A percentile compares a stretch with the other conserved stretches of the same genome.
phyloP scores from a whole-genome alignment of 1,140 invertebrate genomes.

The Venustaconcha ellipsiformis region DNA sequence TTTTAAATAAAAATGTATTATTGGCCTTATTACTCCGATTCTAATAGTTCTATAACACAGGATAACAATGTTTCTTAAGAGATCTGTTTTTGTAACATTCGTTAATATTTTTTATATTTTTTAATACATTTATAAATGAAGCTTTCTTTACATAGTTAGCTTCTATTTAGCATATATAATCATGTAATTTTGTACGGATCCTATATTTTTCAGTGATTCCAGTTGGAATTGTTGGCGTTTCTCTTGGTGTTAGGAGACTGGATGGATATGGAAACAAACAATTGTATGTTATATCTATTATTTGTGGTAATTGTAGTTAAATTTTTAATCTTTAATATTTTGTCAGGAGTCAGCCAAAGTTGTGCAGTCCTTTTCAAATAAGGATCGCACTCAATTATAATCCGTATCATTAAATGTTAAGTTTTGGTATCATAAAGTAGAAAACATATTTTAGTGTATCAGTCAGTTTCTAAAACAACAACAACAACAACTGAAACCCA shows the following conservation, averaged over 20 bases:
- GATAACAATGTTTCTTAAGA: not conserved
- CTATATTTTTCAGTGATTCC: slow-evolving; percentile 20
- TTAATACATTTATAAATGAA: not conserved
- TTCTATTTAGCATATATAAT: not conserved
- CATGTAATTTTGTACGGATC: not conserved
- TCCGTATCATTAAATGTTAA: too few relatives aligned
- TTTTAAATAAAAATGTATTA: too few relatives aligned
- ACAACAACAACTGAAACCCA: too few relatives aligned
- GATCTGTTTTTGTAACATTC: not conserved
- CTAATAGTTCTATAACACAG: not conserved
- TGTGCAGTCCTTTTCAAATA: too few relatives aligned
- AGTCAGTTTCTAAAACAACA: too few relatives aligned
- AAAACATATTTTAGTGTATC: too few relatives aligned
- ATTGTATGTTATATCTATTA: slow-evolving; percentile 26
- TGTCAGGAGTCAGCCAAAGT: not conserved
- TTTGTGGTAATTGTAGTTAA: not conserved
- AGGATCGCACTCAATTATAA: too few relatives aligned
- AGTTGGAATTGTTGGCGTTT: slow-evolving; percentile 34
- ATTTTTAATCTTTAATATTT: not conserved
- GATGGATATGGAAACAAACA: slow-evolving; percentile 37
- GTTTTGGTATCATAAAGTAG: too few relatives aligned
- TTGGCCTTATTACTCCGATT: too few relatives aligned
- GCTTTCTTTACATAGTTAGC: not conserved
- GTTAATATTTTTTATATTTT: not conserved
- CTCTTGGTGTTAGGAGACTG: slow-evolving; percentile 29